Evolutionary conservation across 1,140 invertebrate genomes (phyloP).

Genomic region (Drosophila watanabei): DNA sequence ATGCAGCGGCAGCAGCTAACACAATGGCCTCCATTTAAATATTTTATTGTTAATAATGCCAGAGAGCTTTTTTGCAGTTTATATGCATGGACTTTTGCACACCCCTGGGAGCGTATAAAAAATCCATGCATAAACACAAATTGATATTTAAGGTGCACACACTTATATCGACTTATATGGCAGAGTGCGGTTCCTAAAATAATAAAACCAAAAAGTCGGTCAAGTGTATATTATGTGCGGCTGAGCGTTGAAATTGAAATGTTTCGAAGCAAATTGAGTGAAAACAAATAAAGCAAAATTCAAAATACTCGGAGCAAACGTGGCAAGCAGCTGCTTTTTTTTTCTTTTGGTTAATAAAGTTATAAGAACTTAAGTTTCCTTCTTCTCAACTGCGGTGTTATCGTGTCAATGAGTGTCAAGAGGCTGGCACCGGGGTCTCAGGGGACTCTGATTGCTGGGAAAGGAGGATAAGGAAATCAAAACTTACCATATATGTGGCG

Average conservation of each 20-base stretch:
- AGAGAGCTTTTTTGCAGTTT: conserved; percentile 1
- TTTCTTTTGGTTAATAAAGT: background rate
- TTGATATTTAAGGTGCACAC: conserved; percentile 45
- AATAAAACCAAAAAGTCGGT: conserved; percentile 61
- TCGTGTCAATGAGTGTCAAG: background rate
- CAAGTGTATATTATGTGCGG: conserved; percentile 59
- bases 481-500: conserved; percentile 92
- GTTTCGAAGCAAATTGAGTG: conserved; percentile 71
- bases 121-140: conserved; percentile 67
- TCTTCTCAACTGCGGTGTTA: conserved; percentile 16
- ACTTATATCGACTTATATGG: conserved; percentile 40
- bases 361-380: background rate
- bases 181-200: conserved; percentile 32
- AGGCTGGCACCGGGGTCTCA: background rate
- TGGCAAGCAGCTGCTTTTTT: conserved; percentile 27
- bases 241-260: conserved; percentile 68
- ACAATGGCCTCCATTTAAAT: conserved; percentile 20
- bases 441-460: conserved; percentile 1
- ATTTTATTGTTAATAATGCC: conserved; percentile 43
- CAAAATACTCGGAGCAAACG: conserved; percentile 40
- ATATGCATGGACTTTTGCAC: conserved; percentile 9
- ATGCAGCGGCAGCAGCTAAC: conserved; percentile 3
- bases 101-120: conserved; percentile 18
- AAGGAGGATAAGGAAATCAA: background rate
- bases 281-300: conserved; percentile 79